Percentiles rank a stretch among this genome's conserved stretches.
Evolutionary conservation across 2,113 vertebrate species (phyloP).

Genomic region (Mixornis gularis): DNA sequence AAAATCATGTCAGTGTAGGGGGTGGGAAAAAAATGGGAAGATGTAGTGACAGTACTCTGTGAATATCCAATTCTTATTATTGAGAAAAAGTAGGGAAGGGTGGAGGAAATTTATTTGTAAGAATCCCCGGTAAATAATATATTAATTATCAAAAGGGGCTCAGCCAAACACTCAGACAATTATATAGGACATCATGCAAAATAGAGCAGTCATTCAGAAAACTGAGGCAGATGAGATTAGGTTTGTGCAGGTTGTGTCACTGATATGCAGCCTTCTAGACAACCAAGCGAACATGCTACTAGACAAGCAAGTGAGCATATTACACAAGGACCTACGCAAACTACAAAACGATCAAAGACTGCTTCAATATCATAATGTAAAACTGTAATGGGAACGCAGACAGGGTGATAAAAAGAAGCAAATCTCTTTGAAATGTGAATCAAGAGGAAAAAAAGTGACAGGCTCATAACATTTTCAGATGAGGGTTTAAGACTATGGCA

Average conservation of each 20-base stretch:
- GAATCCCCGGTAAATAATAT: neutral
- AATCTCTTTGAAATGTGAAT: slow-evolving; percentile 63
- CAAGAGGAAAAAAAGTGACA: slow-evolving; percentile 36
- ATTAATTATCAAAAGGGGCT: slow-evolving; percentile 26
- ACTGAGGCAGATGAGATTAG: neutral
- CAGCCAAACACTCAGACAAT: slow-evolving; percentile 17
- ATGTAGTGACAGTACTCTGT: neutral
- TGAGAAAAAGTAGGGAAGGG: neutral
- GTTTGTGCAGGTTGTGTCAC: slow-evolving; percentile 14
- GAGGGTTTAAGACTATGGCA: slow-evolving; percentile 17
- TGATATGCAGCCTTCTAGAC: slow-evolving; percentile 33
- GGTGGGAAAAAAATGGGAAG: neutral
- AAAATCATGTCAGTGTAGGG: neutral
- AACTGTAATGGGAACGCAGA: slow-evolving; percentile 55
- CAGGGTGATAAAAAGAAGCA: slow-evolving; percentile 62
- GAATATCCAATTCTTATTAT: neutral
- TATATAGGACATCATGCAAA: slow-evolving; percentile 32
- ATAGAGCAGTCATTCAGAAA: slow-evolving; percentile 34
- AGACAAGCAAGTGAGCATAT: slow-evolving; percentile 33
- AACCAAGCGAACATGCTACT: slow-evolving; percentile 36
- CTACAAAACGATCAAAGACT: slow-evolving; percentile 66
- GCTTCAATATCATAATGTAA: slow-evolving; percentile 66
- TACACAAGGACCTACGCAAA: slow-evolving; percentile 53
- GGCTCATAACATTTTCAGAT: slow-evolving; percentile 43
- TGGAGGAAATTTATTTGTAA: neutral